Evolutionary conservation across 1,140 invertebrate genomes (phyloP).

Genomic region (Macrocentrus cingulum): DNA sequence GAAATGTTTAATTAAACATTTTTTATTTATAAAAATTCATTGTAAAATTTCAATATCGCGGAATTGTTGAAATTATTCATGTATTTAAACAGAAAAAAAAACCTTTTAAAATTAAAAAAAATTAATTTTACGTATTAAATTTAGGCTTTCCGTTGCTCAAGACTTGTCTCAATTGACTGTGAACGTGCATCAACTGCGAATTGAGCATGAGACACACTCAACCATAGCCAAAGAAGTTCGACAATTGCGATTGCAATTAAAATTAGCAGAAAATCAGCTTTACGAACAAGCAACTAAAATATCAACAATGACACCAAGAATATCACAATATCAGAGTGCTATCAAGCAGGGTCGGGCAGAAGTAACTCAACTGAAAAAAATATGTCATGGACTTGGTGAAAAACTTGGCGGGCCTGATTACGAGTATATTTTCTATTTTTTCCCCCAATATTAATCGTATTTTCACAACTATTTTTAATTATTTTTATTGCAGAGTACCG

Average conservation of each 20-base stretch:
- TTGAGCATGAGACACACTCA: slow-evolving; percentile 45
- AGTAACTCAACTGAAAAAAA: slow-evolving; percentile 46
- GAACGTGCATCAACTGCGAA: slow-evolving; percentile 46
- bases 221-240: slow-evolving; percentile 39
- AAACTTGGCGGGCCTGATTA: slow-evolving; percentile 46
- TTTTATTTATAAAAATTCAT: too few species aligned
- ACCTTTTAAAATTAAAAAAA: too few species aligned
- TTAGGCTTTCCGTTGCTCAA: slow-evolving; percentile 45
- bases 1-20: too few species aligned
- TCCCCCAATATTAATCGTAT: slow-evolving; percentile 5
- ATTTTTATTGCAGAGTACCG: slow-evolving; percentile 45
- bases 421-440: slow-evolving; percentile 42
- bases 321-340: slow-evolving; percentile 42
- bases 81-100: too few species aligned
- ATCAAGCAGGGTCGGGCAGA: slow-evolving; percentile 46
- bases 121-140: background rate
- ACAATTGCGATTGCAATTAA: slow-evolving; percentile 43
- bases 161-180: slow-evolving; percentile 49
- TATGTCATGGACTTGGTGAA: slow-evolving; percentile 49
- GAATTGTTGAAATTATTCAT: too few species aligned
- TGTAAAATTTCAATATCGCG: too few species aligned
- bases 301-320: slow-evolving; percentile 40
- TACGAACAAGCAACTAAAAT: slow-evolving; percentile 41
- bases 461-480: slow-evolving; percentile 9
- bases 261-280: slow-evolving; percentile 44